Base-by-base conservation (phyloP, 1,140 invertebrate genomes). In the Neocloeon triangulifer region DNA sequence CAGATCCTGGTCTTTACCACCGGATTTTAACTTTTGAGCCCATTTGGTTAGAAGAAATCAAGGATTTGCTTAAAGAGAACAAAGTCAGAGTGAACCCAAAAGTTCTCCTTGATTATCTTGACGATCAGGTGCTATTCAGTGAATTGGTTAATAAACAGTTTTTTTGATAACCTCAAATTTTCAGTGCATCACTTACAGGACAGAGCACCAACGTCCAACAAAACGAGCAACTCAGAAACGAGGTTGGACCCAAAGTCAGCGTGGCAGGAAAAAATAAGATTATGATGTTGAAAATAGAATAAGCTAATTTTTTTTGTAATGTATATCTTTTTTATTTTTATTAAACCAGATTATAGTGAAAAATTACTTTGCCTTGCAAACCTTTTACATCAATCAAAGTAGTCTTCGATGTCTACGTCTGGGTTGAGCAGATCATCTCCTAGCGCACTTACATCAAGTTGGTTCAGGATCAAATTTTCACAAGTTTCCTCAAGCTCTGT, bases 401-500 rank as follows among this genome's bases (percentile, higher is more conserved):
- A 98, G 63, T 98, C 94, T 53, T 96, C 91, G 47, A 98, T 88
- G 54, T 98, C 91, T 47, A 97, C 78, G 54, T 84, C 63, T 13
- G 89, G 88, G 62, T 97, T 77, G 4, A 98, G 61, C 37, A 98
- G 69, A 53, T 95, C 73, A 52, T 95, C 82, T 27, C 82, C 86
- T 59, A 77, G 82, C 14, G 65, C 58, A 39, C 70, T 74, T 21
- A 98, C 55, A 59, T 97, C 88, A 32, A 92, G 62, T 49, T 91
- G 76, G 62, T 96, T 89, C 10, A 96, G 58, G 47, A 97, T 97
- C 25, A 98, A 59, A 61, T 97, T 97, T 59, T 98, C 92, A 59
- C 89, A 89, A 45, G 86, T 96, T 59, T 99, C 94, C 53, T 96
- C 94, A 21, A 97, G 57, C 50, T 91, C 85, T 4, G 91, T 96